These are phyloP conservation scores for Plestiodon gilberti DNA, from an alignment of 2,113 vertebrate genomes.

Conservation along the genomic window DNA sequence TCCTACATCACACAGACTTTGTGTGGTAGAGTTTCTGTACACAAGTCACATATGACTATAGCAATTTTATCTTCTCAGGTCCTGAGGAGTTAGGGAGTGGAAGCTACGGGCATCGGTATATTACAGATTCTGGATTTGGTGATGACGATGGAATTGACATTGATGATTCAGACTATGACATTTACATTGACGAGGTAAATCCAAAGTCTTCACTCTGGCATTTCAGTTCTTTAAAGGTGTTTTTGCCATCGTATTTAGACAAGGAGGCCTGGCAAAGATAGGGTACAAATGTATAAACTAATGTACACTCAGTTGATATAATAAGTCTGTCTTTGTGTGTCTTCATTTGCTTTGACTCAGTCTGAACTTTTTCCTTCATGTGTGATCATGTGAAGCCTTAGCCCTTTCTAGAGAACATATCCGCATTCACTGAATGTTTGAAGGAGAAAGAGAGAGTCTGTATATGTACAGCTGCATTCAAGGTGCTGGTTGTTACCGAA, in stretches of 20 bases:
- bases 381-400: background rate
- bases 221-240: constrained; percentile 18
- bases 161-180: constrained; percentile 90
- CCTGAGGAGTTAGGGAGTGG: constrained; percentile 85
- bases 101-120: constrained; percentile 76
- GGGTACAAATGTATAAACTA: background rate
- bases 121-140: constrained; percentile 72
- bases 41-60: background rate
- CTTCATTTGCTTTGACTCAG: background rate
- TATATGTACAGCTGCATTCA: background rate
- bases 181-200: constrained; percentile 91
- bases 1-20: background rate
- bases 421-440: background rate
- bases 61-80: constrained; percentile 72
- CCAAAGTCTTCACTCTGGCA: constrained; percentile 11
- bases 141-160: constrained; percentile 84
- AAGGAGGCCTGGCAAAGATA: background rate
- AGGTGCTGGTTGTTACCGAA: too few relatives aligned
- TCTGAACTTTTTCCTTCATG: background rate
- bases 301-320: background rate
- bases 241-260: background rate
- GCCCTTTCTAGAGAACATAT: background rate
- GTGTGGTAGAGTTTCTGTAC: background rate
- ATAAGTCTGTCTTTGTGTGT: background rate
- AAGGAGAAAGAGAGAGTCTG: background rate